Percentiles rank a stretch among this genome's conserved stretches.
Evolutionary conservation across 2,797 vertebrate genomes (phyloP).

Genomic region (Melanotaenia pygmaea): DNA sequence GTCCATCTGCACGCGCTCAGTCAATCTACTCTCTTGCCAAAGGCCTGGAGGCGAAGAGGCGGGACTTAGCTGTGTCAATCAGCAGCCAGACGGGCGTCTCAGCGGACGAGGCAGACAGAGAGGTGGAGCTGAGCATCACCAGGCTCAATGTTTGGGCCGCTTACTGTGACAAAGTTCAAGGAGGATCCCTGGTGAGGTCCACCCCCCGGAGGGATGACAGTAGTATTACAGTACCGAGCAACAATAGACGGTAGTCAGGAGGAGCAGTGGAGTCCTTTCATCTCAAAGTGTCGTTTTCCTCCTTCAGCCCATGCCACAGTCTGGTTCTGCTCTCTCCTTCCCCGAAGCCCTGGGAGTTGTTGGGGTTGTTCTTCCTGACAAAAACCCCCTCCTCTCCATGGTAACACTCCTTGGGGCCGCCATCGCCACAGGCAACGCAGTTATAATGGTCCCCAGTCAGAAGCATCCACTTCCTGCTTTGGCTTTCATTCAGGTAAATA

Average conservation of each 20-base stretch:
- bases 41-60: conserved; percentile 78
- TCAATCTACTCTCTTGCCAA: conserved; percentile 83
- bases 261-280: not conserved
- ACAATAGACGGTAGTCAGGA: not conserved
- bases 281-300: too few species aligned
- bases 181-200: conserved; percentile 81
- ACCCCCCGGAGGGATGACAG: not conserved
- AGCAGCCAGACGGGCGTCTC: conserved; percentile 71
- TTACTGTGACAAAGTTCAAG: conserved; percentile 83
- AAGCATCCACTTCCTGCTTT: conserved; percentile 85
- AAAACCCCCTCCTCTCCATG: conserved; percentile 85
- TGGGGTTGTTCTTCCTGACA: conserved; percentile 86
- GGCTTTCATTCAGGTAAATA: conserved; percentile 85
- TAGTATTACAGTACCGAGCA: not conserved
- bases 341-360: conserved; percentile 88
- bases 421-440: conserved; percentile 85
- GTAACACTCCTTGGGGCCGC: conserved; percentile 87
- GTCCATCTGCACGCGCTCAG: conserved; percentile 80
- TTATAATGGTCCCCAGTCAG: conserved; percentile 87
- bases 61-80: conserved; percentile 74
- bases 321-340: conserved; percentile 85
- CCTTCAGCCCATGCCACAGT: conserved; percentile 77
- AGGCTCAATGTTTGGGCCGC: conserved; percentile 86
- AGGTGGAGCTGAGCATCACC: conserved; percentile 85
- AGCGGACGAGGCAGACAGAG: conserved; percentile 69